Evolutionary conservation across 1,140 invertebrate genomes (phyloP), one percentile per base, ranked within the genome.

Genomic region (Solenopsis fugax): DNA sequence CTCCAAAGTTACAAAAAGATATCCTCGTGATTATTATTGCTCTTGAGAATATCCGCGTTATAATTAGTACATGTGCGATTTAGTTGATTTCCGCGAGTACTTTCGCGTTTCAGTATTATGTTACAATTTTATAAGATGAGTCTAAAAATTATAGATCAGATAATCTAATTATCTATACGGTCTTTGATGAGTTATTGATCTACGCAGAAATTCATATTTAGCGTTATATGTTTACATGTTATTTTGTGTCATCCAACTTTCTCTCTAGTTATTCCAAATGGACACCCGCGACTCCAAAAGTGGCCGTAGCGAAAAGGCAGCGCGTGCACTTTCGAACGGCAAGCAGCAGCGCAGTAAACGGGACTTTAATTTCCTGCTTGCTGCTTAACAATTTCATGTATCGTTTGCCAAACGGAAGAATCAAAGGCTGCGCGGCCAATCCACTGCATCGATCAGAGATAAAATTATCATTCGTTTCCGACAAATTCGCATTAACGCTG

Each of bases 301-400:
- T 48, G 24, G 4, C 12, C 21, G 18, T 37, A 73, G 45, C 67
- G 41, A 73, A 82, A 73, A 82, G 50, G 6, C 41, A 58, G 67
- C 50, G 67, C 50, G 6, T 41, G 18, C 12, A 50, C 67, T 82
- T 82, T 82, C 80, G 45, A 56, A 71, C 37, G 34, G 16, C 16
- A 54, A 58, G 37, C 18, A 41, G 12, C 54, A 21, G 13, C 4
- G 21, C 18, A 60, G 13, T 60, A 82, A 82, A 73, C 16, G 24
- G 50, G 37, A 82, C 52, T 82, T 58, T 50, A 82, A 82, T 82
- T 73, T 82, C 80, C 80, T 60, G 54, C 29, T 81, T 24, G 62
- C 29, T 45, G 34, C 24, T 73, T 82, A 82, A 82, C 52, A 73
- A 50, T 73, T 82, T 73, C 37, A 60, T 82, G 65, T 72, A 29